phyloP scores from a whole-genome alignment of 2,888 invertebrate genomes.

The Chaitophorus viminalis region DNA sequence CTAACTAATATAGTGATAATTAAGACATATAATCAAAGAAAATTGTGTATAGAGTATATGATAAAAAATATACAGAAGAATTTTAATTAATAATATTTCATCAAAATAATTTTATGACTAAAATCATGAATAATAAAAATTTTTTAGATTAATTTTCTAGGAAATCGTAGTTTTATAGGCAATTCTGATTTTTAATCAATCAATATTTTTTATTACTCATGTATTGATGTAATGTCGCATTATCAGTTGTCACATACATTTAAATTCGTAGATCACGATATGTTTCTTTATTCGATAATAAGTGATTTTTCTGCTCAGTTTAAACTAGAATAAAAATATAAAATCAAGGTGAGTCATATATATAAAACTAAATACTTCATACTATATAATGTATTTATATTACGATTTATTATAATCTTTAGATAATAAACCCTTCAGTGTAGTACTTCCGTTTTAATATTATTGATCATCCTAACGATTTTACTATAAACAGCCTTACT shows the following conservation, averaged over 20 bases:
- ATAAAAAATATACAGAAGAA: neutral
- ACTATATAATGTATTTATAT: conserved; percentile 16
- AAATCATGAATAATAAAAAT: neutral
- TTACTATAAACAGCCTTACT: neutral
- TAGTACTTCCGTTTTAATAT: conserved; percentile 24
- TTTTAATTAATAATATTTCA: neutral
- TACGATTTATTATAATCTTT: neutral
- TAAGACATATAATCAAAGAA: no score
- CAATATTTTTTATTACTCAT: conserved; percentile 18
- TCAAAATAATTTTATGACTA: neutral
- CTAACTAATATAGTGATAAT: no score
- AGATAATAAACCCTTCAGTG: neutral
- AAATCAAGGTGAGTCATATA: conserved; percentile 8
- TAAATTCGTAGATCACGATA: neutral
- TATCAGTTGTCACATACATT: neutral
- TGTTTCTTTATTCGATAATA: neutral
- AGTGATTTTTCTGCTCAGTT: neutral
- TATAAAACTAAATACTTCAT: no score
- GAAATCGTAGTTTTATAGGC: neutral
- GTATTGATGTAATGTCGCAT: no score
- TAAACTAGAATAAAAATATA: neutral
- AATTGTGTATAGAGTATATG: no score
- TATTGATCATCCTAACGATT: conserved; percentile 17
- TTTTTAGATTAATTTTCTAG: neutral
- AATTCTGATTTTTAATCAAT: conserved; percentile 26